Conservation (phyloP, 2,113 vertebrate genomes). For the Ondatra zibethicus region DNA sequence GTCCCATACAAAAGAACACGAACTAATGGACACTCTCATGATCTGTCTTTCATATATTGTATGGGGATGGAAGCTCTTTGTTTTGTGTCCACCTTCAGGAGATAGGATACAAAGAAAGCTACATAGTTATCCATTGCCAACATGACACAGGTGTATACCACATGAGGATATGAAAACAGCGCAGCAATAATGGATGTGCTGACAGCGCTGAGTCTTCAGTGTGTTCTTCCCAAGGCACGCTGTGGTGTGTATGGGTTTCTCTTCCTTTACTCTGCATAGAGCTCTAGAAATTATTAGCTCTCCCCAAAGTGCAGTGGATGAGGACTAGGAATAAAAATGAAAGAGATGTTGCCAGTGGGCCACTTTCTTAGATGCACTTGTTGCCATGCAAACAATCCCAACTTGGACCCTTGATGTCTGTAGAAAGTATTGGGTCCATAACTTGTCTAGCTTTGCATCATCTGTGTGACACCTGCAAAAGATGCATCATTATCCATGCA, state of each 20-base stretch:
- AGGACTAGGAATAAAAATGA: background rate
- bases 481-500: background rate
- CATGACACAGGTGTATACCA: conserved; percentile 82
- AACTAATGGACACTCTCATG: conserved; percentile 51
- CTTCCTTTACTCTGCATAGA: conserved; percentile 63
- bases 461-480: background rate
- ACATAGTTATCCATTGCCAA: conserved; percentile 68
- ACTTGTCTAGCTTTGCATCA: background rate
- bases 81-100: conserved; percentile 58
- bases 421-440: background rate
- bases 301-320: conserved; percentile 1
- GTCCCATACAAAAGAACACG: background rate
- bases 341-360: background rate
- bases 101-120: conserved; percentile 68
- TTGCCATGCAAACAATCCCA: background rate
- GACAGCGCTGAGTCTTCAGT: conserved; percentile 81
- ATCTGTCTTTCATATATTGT: conserved; percentile 45
- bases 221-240: conserved; percentile 66
- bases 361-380: background rate
- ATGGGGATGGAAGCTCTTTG: conserved; percentile 7
- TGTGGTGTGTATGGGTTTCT: conserved; percentile 63
- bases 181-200: conserved; percentile 61
- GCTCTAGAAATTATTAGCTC: conserved; percentile 58
- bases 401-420: background rate
- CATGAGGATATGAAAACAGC: conserved; percentile 75